A percentile compares a stretch with the other conserved stretches of the same genome.
These are phyloP conservation scores for Reticulitermes speratus DNA, from an alignment of 1,140 invertebrate species.

Conservation along the genomic window DNA sequence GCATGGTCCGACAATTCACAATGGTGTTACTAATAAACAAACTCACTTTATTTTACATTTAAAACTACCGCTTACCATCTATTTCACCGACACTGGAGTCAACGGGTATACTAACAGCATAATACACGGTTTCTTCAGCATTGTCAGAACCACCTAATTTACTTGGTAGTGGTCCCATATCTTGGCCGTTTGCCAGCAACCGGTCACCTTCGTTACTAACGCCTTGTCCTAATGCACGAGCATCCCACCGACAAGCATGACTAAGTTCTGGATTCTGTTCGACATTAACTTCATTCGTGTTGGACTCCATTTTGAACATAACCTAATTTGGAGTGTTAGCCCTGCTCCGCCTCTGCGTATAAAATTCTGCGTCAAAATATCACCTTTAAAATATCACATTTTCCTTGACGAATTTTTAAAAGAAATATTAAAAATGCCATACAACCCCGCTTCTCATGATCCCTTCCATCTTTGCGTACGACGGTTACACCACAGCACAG, in stretches of 20 bases:
- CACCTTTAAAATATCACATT: no score
- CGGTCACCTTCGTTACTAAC: background rate
- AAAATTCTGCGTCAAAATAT: no score
- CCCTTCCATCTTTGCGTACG: no score
- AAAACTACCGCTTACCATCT: constrained; percentile 33
- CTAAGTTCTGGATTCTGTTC: background rate
- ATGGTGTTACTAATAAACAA: background rate
- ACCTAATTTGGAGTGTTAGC: background rate
- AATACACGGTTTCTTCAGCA: constrained; percentile 38
- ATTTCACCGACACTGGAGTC: constrained; percentile 38
- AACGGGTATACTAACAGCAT: constrained; percentile 43
- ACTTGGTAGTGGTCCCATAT: constrained; percentile 5
- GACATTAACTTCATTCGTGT: background rate
- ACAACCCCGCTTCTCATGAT: no score
- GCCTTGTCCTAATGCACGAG: background rate
- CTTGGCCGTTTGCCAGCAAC: constrained; percentile 14
- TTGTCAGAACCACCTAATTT: background rate
- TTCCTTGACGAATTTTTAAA: no score
- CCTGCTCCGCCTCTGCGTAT: no score
- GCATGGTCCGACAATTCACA: constrained; percentile 31
- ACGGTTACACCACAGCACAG: no score
- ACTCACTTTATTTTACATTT: background rate
- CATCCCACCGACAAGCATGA: background rate
- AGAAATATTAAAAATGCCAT: no score
- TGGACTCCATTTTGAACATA: background rate